Base-by-base conservation (phyloP, 2,797 vertebrate genomes). In the Ambastaia sidthimunki region DNA sequence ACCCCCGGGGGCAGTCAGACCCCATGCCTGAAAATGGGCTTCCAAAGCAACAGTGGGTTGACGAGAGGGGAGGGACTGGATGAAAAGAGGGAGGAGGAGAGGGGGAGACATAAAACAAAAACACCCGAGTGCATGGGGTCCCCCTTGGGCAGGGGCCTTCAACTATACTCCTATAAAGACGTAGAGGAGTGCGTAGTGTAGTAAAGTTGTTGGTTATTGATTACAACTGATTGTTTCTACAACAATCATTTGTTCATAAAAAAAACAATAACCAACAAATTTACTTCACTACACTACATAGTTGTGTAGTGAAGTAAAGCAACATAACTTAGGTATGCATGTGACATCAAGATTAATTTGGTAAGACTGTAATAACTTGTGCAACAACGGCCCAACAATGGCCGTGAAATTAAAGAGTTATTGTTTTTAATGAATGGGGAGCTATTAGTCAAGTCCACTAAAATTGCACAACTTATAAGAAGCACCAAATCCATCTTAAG, bases 31-130 rank as follows among this genome's bases (percentile, higher is more conserved):
- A 81, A 84, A 87, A 92, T 90, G 86, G 92, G 90, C 90, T 87
- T 90, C 90, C 88, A 90, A 91, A 92, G 92, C 92, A 91, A 88
- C 88, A 85, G 90, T 88, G 82, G 67, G 87, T 84, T 89, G 89
- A 90, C 82, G 82, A 82, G 83, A 87, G 85, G 81, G 84, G 77
- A 77, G 75, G 80, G 80, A 80, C 72, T 34, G 69, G 31, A 81
- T 80, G 41, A 77, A 76, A 70, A 76, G 86, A 87, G 72, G 80
- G 59, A 79, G 78, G 80, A 74, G 86, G 87, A 90, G 86, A 86
- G 87, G 85, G 86, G 89, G 85, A 86, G 78, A 76, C 80, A 81
- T 86, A 86, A 84, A 28, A 91, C 87, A 85, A 89, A 90, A 91
- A 87, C 85, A 86, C 88, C 89, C 25, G 13, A 63, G 80, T 66